These are phyloP conservation scores for Deroplatys truncata DNA, from an alignment of 2,888 invertebrate species.

Conservation along the genomic window DNA sequence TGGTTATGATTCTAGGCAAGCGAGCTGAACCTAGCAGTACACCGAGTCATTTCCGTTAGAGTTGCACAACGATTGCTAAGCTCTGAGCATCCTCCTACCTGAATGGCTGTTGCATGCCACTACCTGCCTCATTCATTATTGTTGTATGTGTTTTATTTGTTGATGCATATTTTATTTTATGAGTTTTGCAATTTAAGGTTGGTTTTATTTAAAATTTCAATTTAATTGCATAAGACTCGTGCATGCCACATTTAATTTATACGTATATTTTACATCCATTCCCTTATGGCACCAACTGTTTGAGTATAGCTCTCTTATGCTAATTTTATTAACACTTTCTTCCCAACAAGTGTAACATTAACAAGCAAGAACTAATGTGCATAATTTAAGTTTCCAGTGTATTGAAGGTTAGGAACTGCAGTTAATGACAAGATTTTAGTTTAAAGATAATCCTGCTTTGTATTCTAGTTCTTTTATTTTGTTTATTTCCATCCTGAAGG, in stretches of 20 bases:
- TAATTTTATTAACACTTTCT: not conserved
- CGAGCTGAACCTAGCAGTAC: constrained; percentile 69
- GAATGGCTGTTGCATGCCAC: constrained; percentile 37
- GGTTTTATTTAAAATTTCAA: not conserved
- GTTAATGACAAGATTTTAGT: too few species aligned
- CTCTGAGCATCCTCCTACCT: constrained; percentile 36
- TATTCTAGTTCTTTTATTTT: too few species aligned
- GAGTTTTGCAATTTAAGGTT: constrained; percentile 25
- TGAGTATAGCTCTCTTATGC: not conserved
- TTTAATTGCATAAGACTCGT: not conserved
- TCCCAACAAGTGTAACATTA: too few species aligned
- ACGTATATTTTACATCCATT: not conserved
- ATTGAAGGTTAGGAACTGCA: too few species aligned
- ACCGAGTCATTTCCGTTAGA: constrained; percentile 75
- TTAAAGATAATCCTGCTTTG: too few species aligned
- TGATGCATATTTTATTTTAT: constrained; percentile 26
- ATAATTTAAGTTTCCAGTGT: too few species aligned
- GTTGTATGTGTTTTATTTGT: constrained; percentile 35
- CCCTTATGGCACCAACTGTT: not conserved
- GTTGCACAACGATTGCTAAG: constrained; percentile 48
- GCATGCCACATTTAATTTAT: not conserved
- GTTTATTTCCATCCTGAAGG: too few species aligned
- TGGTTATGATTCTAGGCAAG: constrained; percentile 56
- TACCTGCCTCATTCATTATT: constrained; percentile 6
- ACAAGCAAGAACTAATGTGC: too few species aligned